A percentile compares a stretch with the other conserved stretches of the same genome.
These are phyloP conservation scores for Pocota personata DNA, from an alignment of 2,888 invertebrate genomes.

Conservation along the genomic window DNA sequence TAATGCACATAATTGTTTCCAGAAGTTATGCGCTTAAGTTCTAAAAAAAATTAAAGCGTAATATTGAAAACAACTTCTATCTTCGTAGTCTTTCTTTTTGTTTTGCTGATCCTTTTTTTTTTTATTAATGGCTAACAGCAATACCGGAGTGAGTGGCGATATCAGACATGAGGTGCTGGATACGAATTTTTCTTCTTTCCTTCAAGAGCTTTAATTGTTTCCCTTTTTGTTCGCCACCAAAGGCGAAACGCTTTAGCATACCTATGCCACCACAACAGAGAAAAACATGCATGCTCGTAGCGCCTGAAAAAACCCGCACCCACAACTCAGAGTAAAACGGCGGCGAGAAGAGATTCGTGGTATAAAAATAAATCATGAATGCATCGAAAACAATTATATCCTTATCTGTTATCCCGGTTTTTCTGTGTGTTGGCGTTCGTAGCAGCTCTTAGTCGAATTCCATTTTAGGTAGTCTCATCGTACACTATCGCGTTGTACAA, in stretches of 20 bases:
- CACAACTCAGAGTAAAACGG: neutral
- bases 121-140: neutral
- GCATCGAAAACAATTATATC: conserved; percentile 60
- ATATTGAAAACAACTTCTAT: neutral
- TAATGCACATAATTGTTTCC: too few relatives aligned
- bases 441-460: conserved; percentile 24
- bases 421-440: neutral
- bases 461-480: neutral
- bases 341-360: neutral
- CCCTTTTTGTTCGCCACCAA: neutral
- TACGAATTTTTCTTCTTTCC: neutral
- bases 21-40: too few relatives aligned
- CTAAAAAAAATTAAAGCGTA: too few relatives aligned
- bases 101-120: neutral
- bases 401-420: conserved; percentile 16
- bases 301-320: neutral
- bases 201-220: conserved; percentile 24
- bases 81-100: neutral
- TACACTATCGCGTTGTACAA: neutral
- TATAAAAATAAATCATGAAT: conserved; percentile 31
- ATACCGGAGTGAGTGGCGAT: neutral
- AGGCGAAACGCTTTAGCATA: neutral
- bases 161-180: neutral
- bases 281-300: neutral
- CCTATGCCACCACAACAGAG: neutral